Evolutionary conservation across 92 coral and sea anemone species (phyloP).

Genomic region (Porites cylindrica): DNA sequence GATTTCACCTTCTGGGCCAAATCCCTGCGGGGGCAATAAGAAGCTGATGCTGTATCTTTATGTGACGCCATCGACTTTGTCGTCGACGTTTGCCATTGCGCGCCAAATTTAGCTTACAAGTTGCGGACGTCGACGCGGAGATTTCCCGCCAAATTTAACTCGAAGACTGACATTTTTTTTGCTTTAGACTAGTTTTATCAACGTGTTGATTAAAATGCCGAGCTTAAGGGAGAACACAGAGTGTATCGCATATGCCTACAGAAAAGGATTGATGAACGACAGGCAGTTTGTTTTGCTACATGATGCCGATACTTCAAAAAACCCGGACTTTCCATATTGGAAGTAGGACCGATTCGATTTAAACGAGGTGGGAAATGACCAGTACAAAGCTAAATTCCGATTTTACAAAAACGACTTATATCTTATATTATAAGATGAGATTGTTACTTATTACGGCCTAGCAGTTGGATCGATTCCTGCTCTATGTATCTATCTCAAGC

Average conservation of each 20-base stretch:
- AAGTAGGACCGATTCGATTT: slow-evolving; percentile 54
- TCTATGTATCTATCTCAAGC: slow-evolving; percentile 48
- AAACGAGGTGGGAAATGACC: slow-evolving; percentile 45
- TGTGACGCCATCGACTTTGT: no score
- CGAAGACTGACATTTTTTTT: neutral
- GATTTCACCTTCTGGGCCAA: no score
- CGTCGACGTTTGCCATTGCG: no score
- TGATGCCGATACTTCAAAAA: slow-evolving; percentile 54
- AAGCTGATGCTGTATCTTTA: no score
- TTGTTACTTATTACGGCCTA: slow-evolving; percentile 52
- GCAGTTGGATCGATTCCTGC: slow-evolving; percentile 47
- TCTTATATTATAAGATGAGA: slow-evolving; percentile 42
- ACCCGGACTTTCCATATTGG: slow-evolving; percentile 54
- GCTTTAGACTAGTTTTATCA: neutral
- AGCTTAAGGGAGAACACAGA: slow-evolving; percentile 31
- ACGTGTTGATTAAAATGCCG: slow-evolving; percentile 1
- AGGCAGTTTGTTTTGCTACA: slow-evolving; percentile 49
- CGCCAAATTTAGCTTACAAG: no score
- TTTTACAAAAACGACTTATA: no score
- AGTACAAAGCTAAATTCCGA: slow-evolving; percentile 38
- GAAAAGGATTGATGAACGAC: slow-evolving; percentile 38
- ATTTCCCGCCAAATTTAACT: no score
- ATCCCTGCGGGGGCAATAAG: no score
- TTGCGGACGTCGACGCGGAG: no score
- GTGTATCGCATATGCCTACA: slow-evolving; percentile 20